Conservation (phyloP, 2,888 invertebrate species). For the Himalopsyche anomala region DNA sequence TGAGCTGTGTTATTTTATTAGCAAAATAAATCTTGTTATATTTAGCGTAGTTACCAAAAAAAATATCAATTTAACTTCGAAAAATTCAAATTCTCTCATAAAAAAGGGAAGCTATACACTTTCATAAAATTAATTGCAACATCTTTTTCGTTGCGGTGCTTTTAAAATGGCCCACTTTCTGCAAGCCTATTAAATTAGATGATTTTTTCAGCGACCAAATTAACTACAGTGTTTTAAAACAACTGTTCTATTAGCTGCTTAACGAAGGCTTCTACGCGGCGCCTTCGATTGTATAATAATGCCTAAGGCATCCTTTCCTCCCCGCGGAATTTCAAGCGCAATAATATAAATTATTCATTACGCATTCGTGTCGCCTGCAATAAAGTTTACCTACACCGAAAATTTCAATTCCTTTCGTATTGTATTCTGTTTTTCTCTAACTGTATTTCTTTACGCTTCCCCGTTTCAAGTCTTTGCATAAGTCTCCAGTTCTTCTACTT, state of each 20-base stretch:
- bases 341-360: constrained; percentile 62
- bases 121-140: neutral
- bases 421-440: constrained; percentile 34
- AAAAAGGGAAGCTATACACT: neutral
- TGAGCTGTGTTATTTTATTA: too few relatives aligned
- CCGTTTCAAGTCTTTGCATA: constrained; percentile 50
- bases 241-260: constrained; percentile 51
- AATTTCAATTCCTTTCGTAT: constrained; percentile 24
- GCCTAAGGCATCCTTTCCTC: constrained; percentile 69
- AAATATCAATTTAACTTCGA: too few relatives aligned
- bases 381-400: constrained; percentile 58
- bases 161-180: neutral
- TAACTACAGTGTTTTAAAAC: constrained; percentile 28
- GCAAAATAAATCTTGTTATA: too few relatives aligned
- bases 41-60: too few relatives aligned
- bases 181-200: neutral
- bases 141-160: neutral
- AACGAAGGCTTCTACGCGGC: constrained; percentile 48
- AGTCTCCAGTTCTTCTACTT: constrained; percentile 28
- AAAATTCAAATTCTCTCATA: too few relatives aligned
- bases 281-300: constrained; percentile 23
- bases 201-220: neutral
- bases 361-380: constrained; percentile 60
- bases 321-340: constrained; percentile 67
- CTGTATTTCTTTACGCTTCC: constrained; percentile 19